Conservation (phyloP, 2,113 vertebrate species). For the Mustela nigripes region DNA sequence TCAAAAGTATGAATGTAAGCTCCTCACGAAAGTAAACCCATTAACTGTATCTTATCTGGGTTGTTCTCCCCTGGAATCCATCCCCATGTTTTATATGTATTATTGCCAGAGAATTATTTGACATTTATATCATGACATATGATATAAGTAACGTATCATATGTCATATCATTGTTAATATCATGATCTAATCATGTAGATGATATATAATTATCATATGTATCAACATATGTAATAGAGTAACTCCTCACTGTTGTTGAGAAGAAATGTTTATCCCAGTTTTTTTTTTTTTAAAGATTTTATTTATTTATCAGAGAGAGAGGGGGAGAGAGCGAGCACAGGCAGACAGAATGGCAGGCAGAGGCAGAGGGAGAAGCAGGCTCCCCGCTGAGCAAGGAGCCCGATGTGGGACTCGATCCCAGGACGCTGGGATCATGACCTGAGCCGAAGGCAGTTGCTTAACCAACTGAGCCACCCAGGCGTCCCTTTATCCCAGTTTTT, state of each 20-base stretch:
- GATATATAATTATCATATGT: not conserved
- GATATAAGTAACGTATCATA: not conserved
- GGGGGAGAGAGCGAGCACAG: no score
- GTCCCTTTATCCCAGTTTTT: not conserved
- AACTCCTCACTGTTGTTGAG: not conserved
- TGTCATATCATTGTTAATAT: not conserved
- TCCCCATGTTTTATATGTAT: not conserved
- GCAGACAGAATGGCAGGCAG: no score
- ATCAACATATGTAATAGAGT: not conserved
- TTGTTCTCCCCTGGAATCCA: not conserved
- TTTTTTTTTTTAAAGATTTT: not conserved
- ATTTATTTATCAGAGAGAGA: no score
- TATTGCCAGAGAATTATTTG: not conserved
- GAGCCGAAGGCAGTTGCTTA: no score
- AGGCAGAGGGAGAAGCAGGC: no score
- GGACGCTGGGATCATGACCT: no score
- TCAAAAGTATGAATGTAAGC: not conserved
- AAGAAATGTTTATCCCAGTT: not conserved
- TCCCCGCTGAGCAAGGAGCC: no score
- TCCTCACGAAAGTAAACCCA: constrained; percentile 2
- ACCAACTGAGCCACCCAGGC: no score
- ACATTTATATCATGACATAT: not conserved
- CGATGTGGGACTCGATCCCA: no score
- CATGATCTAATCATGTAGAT: not conserved
- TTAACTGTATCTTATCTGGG: not conserved